phyloP scores from a whole-genome alignment of 2,888 invertebrate genomes.

The Mesopsocus fuscifrons region DNA sequence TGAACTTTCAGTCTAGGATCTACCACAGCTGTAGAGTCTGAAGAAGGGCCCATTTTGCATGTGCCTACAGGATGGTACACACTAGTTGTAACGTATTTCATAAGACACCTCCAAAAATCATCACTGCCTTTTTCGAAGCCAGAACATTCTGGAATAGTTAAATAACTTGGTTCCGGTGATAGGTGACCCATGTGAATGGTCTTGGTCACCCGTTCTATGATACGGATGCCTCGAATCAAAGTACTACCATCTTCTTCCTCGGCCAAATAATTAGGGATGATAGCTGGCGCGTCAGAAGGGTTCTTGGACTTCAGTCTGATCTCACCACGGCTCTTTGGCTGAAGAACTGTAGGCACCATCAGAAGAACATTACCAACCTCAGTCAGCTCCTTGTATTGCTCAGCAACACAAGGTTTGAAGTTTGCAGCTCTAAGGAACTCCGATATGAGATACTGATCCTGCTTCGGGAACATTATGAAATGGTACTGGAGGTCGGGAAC shows the following conservation, averaged over 20 bases:
- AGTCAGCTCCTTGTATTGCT: slow-evolving; percentile 12
- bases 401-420: slow-evolving; percentile 14
- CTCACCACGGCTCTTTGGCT: slow-evolving; percentile 28
- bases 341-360: slow-evolving; percentile 24
- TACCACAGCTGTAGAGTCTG: slow-evolving; percentile 14
- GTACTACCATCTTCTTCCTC: slow-evolving; percentile 38
- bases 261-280: slow-evolving; percentile 33
- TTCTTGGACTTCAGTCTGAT: slow-evolving; percentile 29
- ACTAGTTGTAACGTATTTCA: slow-evolving; percentile 41
- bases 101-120: slow-evolving; percentile 42
- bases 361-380: slow-evolving; percentile 14
- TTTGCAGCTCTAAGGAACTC: slow-evolving; percentile 7
- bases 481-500: slow-evolving; percentile 37
- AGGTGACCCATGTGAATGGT: slow-evolving; percentile 35
- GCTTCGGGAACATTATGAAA: slow-evolving; percentile 27
- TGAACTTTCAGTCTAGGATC: slow-evolving; percentile 15
- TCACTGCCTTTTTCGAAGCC: slow-evolving; percentile 35
- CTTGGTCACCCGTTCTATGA: slow-evolving; percentile 33
- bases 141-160: slow-evolving; percentile 36
- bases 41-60: slow-evolving; percentile 16
- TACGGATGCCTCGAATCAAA: slow-evolving; percentile 38
- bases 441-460: slow-evolving; percentile 14
- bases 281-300: slow-evolving; percentile 29
- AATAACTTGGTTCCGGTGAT: slow-evolving; percentile 32
- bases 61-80: slow-evolving; percentile 34